These are phyloP conservation scores for Platycnemis pennipes DNA, from an alignment of 2,888 invertebrate genomes.

Conservation along the genomic window DNA sequence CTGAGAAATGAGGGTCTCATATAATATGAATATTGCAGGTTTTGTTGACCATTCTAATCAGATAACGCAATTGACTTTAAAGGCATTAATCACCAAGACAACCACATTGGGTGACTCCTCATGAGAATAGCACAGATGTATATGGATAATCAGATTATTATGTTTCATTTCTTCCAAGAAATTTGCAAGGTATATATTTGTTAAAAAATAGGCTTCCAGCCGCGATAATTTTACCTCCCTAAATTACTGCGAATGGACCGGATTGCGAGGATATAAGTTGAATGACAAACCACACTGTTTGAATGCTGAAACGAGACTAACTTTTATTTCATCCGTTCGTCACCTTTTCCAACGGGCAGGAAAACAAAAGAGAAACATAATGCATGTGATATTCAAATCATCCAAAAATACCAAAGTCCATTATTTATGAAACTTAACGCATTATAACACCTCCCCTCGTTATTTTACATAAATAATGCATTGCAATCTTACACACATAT, in stretches of 20 bases:
- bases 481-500: background rate
- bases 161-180: too few species aligned
- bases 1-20: too few species aligned
- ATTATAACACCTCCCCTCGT: background rate
- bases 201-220: background rate
- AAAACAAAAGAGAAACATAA: background rate
- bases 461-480: constrained; percentile 1
- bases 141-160: too few species aligned
- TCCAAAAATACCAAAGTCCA: background rate
- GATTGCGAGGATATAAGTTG: background rate
- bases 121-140: too few species aligned
- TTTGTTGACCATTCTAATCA: too few species aligned
- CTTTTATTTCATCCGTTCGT: background rate
- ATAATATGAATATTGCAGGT: too few species aligned
- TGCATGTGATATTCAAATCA: background rate
- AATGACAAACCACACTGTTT: background rate
- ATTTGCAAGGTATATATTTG: too few species aligned
- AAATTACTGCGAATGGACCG: background rate
- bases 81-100: too few species aligned
- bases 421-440: background rate
- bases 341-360: background rate
- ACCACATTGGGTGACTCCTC: too few species aligned
- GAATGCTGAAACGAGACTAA: constrained; percentile 1
- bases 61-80: too few species aligned
- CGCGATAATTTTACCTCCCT: background rate